Base-by-base conservation (phyloP, 92 coral and sea anemone genomes). In the Anthopleura xanthogrammica region DNA sequence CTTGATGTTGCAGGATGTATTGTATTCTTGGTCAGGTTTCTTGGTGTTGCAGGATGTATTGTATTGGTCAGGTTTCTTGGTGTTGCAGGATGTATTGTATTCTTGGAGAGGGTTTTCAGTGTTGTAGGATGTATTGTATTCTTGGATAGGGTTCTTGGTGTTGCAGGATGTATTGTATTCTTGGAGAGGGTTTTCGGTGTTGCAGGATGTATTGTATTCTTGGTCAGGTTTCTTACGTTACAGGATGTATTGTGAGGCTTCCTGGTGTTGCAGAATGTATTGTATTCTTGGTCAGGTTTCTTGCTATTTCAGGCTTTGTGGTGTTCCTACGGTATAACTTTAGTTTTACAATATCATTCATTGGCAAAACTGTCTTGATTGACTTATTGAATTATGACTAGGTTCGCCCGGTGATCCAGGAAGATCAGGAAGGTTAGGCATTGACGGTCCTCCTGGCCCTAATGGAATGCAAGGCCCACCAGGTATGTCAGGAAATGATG, bases 381-480 rank as follows among this genome's bases (percentile, higher is more conserved):
- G 16, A 16, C 16, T 48, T 43, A 12, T 20, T 79, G 41, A 24
- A 23, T 68, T 12, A 68, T 68, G 36, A 36, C 17, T 24, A 62
- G 84, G 84, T 41, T 7, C 6, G 36, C 56, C 84, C 36, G 84
- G 84, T 12, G 75, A 80, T 2, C 79, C 56, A 76, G 75, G 72
- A 40, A 70, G 5, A 16, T 29, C 50, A 43, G 85, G 85, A 82
- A 58, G 66, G 11, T 16, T 8, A 13, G 85, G 85, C 43, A 9
- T 5, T 3, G 29, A 76, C 54, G 89, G 89, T 52, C 48, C n/a
- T 14, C 76, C 74, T 60, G 88, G 88, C 6, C 71, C 60, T 39
- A 78, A 78, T 46, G 88, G 88, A 48, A 50, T 60, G 56, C 68
- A 46, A 71, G 88, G 88, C 16, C 70, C 71, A 52, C 72, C 73